Evolutionary conservation across 2,797 vertebrate genomes (phyloP).

Genomic region (Vespertilio murinus): DNA sequence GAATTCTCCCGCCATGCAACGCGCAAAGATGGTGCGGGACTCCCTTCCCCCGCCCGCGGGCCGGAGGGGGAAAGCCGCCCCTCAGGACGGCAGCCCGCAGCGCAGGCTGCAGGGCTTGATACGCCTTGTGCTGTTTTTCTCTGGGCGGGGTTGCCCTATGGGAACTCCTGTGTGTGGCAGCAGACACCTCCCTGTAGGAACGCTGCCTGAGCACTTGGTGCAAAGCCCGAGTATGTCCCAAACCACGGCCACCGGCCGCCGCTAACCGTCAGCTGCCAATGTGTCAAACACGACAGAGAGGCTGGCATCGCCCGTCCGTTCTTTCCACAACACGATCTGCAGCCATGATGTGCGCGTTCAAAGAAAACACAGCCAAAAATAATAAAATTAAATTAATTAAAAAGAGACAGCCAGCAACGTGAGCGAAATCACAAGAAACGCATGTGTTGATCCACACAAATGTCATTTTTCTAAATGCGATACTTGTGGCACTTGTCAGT

Average conservation of each 20-base stretch:
- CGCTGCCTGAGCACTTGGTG: background rate
- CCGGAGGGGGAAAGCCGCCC: background rate
- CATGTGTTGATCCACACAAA: background rate
- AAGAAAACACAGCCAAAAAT: background rate
- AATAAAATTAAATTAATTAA: no score
- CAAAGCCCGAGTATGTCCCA: background rate
- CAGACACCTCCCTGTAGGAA: background rate
- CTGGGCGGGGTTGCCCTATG: no score
- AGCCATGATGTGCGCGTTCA: background rate
- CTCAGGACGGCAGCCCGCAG: background rate
- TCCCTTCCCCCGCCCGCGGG: no score
- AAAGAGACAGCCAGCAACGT: background rate
- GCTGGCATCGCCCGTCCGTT: background rate
- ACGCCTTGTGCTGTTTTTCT: accelerated
- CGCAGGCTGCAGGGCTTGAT: no score
- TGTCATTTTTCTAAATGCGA: background rate
- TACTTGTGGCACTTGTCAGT: background rate
- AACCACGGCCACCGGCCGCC: background rate
- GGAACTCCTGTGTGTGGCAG: background rate
- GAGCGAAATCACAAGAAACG: background rate
- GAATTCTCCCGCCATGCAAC: background rate
- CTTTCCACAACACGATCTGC: background rate
- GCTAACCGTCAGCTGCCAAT: background rate
- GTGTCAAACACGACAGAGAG: background rate
- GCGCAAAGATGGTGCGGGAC: background rate